Evolutionary conservation across 2,888 invertebrate genomes (phyloP), one percentile per base, ranked within the genome.

Genomic region (Margaritifera margaritifera): DNA sequence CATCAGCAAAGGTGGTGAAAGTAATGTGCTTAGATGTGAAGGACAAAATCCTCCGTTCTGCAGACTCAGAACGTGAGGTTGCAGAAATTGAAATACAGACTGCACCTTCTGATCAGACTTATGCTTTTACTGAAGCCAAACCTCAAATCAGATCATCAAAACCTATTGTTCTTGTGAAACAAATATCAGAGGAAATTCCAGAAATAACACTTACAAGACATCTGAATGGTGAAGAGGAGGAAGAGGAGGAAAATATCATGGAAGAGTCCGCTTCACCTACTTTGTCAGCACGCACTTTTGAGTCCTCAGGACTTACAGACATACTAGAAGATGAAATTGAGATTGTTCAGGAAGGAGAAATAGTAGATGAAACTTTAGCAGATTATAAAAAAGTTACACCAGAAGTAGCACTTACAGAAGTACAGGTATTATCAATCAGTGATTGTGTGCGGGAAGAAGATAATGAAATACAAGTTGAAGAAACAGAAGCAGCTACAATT

Each of bases 181-280:
- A 85, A 61, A 69, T 78, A 25, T 84, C 87, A 67, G 85, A 87
- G 64, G 89, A 89, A 67, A 92, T 93, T 70, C 93, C 93, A n/a
- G 92, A 92, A 80, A 93, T 93, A 68, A 93, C 92, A 80, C 91
- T 93, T 24, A 93, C 93, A 8, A 93, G 93, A 91, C 92, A 92
- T 81, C 90, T 92, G 89, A 84, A 86, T 74, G 80, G 80, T 64
- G 83, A 86, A 66, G 73, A 78, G 31, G 61, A 57, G 57, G 62
- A 59, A 58, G 80, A 83, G 57, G 83, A 86, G 70, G 83, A 79
- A 59, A 80, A 80, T 61, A 79, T 79, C 63, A 77, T 79, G 20
- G 31, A 71, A 31, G 52, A 61, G 15, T 74, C 59, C 55, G 66
- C 69, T n/a, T n/a, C n/a, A n/a, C n/a, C n/a, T n/a, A n/a, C n/a